Base-by-base conservation (phyloP, 2,113 vertebrate genomes). In the Centropus bengalensis region DNA sequence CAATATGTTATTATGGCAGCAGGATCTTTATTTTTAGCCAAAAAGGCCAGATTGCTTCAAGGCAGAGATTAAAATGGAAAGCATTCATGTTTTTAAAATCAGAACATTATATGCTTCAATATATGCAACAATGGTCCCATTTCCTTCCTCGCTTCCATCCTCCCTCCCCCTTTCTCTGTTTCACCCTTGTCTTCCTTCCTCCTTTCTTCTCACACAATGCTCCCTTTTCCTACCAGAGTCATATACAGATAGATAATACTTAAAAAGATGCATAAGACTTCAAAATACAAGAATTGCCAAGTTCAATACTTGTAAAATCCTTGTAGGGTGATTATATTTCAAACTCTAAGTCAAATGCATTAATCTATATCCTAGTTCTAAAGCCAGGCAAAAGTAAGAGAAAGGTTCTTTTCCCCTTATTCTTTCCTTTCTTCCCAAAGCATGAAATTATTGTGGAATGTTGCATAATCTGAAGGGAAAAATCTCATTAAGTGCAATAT, bases 1-100 rank as follows among this genome's bases (percentile, higher is more conserved):
- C 77, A 95, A 87, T 94, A 94, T 91, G 94, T 94, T 96, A 91
- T 93, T 88, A 91, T 97, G 94, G 91, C 94, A 96, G 82, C 19
- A 76, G 60, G 40, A 87, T 60, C 44, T 85, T 93, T 88, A 83
- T 90, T 96, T 96, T 94, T 94, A 96, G 92, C 96, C 96, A 97
- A 93, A 76, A 90, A 86, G 36, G 16, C 63, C 96, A 96, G 94
- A 96, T 96, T 96, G 93, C 92, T 93, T 67, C 85, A n/a, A 89
- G 69, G 55, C 67, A 77, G 69, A 86, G 45, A 82, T 78, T 90
- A 56, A 32, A 32, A 60, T 96, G 59, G 63, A 92, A 94, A 74
- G 15, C 55, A 55, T 87, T 93, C 67, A 28, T 74, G 44, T 91
- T 95, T 96, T 86, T 82, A 80, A 81, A 88, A 85, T 80, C 62